phyloP scores from a whole-genome alignment of 2,888 invertebrate species.

The Troides oblongomaculatus region DNA sequence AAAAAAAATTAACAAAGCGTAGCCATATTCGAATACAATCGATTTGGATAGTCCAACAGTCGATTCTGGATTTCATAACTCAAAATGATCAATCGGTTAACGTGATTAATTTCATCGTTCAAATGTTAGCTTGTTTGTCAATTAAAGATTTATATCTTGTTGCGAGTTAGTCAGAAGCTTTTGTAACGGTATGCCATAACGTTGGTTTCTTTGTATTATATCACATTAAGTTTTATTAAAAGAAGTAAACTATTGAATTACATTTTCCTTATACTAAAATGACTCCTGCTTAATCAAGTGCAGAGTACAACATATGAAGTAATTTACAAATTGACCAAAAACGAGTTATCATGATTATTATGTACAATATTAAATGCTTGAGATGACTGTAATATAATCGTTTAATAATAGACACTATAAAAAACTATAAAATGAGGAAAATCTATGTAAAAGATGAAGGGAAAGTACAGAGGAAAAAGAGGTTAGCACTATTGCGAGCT shows the following conservation, averaged over 20 bases:
- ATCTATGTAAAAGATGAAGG: too few relatives aligned
- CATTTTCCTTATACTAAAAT: too few relatives aligned
- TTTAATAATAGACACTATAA: too few relatives aligned
- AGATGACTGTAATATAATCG: too few relatives aligned
- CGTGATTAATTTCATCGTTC: conserved; percentile 24
- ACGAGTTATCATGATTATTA: too few relatives aligned
- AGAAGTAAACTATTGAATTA: neutral
- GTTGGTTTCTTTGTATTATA: neutral
- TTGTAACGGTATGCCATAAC: neutral
- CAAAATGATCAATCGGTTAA: conserved; percentile 22
- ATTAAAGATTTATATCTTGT: conserved; percentile 23
- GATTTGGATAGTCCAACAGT: conserved; percentile 5
- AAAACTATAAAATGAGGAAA: too few relatives aligned
- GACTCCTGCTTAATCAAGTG: too few relatives aligned
- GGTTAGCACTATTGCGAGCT: too few relatives aligned
- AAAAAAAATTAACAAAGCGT: neutral
- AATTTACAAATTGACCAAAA: too few relatives aligned
- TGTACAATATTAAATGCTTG: too few relatives aligned
- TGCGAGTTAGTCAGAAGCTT: conserved; percentile 14
- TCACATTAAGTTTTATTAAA: neutral
- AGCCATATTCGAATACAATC: neutral
- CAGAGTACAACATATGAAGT: too few relatives aligned
- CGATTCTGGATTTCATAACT: conserved; percentile 12
- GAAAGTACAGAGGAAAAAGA: too few relatives aligned
- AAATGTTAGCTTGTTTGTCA: conserved; percentile 25